phyloP scores from a whole-genome alignment of 2,113 vertebrate genomes.

The Trachemys scripta region DNA sequence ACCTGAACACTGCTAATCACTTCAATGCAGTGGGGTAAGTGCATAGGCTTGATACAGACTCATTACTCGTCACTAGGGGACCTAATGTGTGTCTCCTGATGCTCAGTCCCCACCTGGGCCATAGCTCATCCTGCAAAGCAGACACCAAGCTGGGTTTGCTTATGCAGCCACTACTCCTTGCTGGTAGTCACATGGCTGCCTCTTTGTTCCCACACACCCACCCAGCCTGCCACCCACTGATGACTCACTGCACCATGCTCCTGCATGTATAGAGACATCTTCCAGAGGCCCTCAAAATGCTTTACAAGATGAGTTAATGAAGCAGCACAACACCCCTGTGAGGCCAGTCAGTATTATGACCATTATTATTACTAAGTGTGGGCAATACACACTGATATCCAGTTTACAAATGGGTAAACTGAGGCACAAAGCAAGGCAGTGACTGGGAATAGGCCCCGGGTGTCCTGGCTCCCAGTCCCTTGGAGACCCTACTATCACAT shows the following conservation, averaged over 20 bases:
- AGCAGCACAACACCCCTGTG: background rate
- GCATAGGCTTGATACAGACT: background rate
- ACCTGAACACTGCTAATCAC: background rate
- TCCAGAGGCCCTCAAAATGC: background rate
- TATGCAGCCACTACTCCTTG: background rate
- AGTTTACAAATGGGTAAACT: background rate
- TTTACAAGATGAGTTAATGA: background rate
- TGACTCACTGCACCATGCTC: background rate
- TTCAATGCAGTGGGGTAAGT: background rate
- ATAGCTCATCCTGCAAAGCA: background rate
- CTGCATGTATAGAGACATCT: background rate
- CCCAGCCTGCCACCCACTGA: background rate
- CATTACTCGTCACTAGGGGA: background rate
- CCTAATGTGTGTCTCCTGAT: background rate
- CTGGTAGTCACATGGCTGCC: accelerated
- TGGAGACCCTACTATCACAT: background rate
- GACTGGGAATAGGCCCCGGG: background rate
- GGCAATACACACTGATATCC: background rate
- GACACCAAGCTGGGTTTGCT: background rate
- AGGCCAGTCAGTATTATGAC: background rate
- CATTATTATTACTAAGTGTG: background rate
- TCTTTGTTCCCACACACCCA: background rate
- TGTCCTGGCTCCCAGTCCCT: background rate
- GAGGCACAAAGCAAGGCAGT: background rate
- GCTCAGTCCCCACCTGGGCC: background rate